Evolutionary conservation across 1,140 invertebrate species (phyloP), one percentile per base, ranked within the genome.

Genomic region (Idris sp.): DNA sequence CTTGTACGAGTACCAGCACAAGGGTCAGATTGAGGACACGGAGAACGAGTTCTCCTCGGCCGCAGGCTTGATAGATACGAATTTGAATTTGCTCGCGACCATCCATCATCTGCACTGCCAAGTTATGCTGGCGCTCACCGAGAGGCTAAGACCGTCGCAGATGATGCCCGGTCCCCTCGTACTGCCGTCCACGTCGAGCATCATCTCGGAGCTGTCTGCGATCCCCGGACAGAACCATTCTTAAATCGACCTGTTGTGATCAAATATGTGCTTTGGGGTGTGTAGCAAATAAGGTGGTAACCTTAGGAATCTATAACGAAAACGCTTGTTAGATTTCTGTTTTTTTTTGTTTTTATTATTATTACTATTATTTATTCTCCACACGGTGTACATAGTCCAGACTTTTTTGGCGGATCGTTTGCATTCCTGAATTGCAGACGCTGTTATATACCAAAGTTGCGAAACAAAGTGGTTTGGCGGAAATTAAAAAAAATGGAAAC

Each of bases 31-130:
- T 11, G 77, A 77, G 44, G 72, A 77, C 14, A 41, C 75, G 31
- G 79, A 79, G n/a, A 73, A 54, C 26, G 77, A 81, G 15, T 82
- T 80, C 56, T 83, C 85, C 3, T 83, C 84, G 0, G 84, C 86
- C 0, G 81, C 85, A 0, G 86, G 84, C 1, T 58, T 88, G 51
- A 87, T 87, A 69, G 86, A 86, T 69, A 86, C 85, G 13, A 87
- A 87, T 53, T 79, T 87, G 30, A 87, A 86, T 76, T 77, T 87
- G 3, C 68, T 87, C 5, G 84, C 85, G 6, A 87, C 86, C 30
- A 87, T 87, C 53, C 86, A 87, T 49, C 85, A 87, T 38, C 76
- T 87, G 2, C 86, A 87, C 59, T 87, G 84, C 56, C 86, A 88
- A 71, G 85, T 88, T 14, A 88, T 87, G 86, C 74, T 87, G 26